A percentile compares a stretch with the other conserved stretches of the same genome.
Evolutionary conservation across 2,113 vertebrate species (phyloP).

Genomic region (Toxotes chatareus): DNA sequence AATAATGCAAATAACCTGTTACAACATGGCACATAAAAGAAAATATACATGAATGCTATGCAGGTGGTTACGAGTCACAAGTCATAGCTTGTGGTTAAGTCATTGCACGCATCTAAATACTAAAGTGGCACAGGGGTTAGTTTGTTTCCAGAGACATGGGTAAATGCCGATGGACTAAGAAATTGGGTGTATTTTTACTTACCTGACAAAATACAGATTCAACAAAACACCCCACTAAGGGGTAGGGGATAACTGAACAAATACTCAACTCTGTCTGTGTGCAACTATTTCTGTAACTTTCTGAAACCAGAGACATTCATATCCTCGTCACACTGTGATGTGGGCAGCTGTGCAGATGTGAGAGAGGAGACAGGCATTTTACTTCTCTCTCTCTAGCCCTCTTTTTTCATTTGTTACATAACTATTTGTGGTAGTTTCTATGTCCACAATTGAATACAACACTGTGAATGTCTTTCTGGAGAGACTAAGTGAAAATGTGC

Average conservation of each 20-base stretch:
- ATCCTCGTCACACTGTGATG: neutral
- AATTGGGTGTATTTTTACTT: neutral
- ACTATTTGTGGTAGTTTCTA: no score
- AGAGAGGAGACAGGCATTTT: neutral
- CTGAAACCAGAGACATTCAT: neutral
- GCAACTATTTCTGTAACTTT: neutral
- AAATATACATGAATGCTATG: neutral
- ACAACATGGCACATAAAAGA: constrained; percentile 10
- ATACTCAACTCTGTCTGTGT: neutral
- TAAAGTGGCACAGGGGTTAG: neutral
- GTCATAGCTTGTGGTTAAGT: neutral
- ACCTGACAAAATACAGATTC: neutral
- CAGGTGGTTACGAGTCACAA: neutral
- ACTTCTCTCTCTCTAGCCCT: neutral
- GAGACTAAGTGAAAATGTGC: no score
- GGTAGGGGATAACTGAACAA: no score
- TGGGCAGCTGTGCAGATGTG: neutral
- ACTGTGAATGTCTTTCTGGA: no score
- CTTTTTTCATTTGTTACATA: no score
- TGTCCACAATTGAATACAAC: no score
- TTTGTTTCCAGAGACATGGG: neutral
- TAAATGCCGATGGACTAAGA: neutral
- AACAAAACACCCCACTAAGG: neutral
- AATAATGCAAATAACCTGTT: constrained; percentile 3
- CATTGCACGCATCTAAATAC: neutral